Evolutionary conservation across 2,113 vertebrate genomes (phyloP), one percentile per base, ranked within the genome.

Genomic region (Ancistrus triradiatus): DNA sequence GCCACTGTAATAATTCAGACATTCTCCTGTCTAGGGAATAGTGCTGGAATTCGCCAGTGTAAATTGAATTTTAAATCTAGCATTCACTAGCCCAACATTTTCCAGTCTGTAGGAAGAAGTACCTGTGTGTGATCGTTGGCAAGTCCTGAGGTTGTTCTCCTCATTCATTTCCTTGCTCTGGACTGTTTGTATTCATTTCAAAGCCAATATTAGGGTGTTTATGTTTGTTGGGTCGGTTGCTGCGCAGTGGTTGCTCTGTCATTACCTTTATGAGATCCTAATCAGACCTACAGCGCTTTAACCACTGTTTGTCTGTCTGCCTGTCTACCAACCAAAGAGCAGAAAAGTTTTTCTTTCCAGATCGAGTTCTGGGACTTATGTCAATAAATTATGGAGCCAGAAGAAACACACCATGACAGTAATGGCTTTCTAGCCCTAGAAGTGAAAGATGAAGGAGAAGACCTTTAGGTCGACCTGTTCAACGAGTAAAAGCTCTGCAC

Each of bases 151-250:
- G 31, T 31, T 3, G 7, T 59, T 59, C 37, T 19, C 57, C 3
- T 10, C 10, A 19, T 44, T 59, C 57, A 46, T 46, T 24, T n/a
- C n/a, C n/a, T 25, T 59, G 15, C 22, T 59, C 15, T 28, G 17
- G 27, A 8, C 2, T 46, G 18, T 59, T 59, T 28, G n/a, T 46
- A 4, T 14, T 19, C 10, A 6, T 2, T 59, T 15, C 43, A 47
- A 60, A 21, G 13, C 28, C 28, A 60, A 60, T 22, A 47, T 21
- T 9, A 10, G 18, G 11, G 33, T 46, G 57, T 59, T 59, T 59
- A 24, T 59, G 25, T 59, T 59, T 59, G 24, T 31, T 59, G 43
- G 19, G 27, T 33, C 21, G 42, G 58, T 60, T 60, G 42, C 42
- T 47, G 58, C 40, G 40, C 25, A 8, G 9, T 59, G 42, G 57